These are phyloP conservation scores for Aporophyla lueneburgensis DNA, from an alignment of 2,888 invertebrate genomes.

Conservation along the genomic window DNA sequence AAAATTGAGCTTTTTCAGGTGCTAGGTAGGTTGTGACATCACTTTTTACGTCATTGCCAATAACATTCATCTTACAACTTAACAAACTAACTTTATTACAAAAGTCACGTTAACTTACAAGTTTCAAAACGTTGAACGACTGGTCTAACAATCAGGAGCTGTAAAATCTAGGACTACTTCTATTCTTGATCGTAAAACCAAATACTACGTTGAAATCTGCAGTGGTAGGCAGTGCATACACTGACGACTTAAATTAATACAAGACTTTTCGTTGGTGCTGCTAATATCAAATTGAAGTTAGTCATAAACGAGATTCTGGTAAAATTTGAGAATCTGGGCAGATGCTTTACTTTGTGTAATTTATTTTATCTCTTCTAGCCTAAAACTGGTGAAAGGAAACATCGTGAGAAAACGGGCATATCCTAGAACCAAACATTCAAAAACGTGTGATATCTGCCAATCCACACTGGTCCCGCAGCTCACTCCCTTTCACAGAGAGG, in stretches of 20 bases:
- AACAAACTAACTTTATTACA: constrained; percentile 20
- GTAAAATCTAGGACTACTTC: constrained; percentile 58
- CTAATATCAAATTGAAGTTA: too few relatives aligned
- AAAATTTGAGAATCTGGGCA: too few relatives aligned
- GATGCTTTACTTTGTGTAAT: too few relatives aligned
- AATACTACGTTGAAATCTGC: constrained; percentile 43
- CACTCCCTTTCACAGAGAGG: too few relatives aligned
- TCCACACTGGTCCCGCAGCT: too few relatives aligned
- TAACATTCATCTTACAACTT: neutral
- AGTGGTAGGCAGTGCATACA: constrained; percentile 3
- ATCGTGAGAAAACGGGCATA: too few relatives aligned
- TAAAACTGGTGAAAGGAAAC: too few relatives aligned
- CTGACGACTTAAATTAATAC: neutral
- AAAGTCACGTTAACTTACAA: constrained; percentile 26
- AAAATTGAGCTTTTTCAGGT: neutral
- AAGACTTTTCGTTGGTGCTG: neutral
- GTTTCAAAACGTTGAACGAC: constrained; percentile 21
- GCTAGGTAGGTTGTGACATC: neutral
- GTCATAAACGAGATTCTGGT: neutral
- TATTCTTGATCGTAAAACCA: constrained; percentile 47
- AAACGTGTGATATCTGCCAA: too few relatives aligned
- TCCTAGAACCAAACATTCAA: too few relatives aligned
- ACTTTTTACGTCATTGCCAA: neutral
- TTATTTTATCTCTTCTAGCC: too few relatives aligned
- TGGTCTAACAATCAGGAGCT: constrained; percentile 40